Conservation (phyloP, 2,888 invertebrate species). For the Crossocerus cetratus region DNA sequence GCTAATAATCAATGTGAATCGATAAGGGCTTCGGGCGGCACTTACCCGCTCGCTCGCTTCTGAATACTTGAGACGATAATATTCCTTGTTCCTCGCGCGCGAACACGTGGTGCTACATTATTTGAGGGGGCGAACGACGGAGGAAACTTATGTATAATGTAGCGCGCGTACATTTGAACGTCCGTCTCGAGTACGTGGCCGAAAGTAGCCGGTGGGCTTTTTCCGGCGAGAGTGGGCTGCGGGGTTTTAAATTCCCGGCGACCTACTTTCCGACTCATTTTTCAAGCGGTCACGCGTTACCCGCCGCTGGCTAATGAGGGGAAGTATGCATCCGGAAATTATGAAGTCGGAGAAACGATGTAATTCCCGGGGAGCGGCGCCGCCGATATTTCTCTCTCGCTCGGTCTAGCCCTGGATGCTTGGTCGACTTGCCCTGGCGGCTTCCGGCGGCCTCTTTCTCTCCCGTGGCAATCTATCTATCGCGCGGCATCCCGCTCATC, state of each 20-base stretch:
- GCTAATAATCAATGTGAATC: background rate
- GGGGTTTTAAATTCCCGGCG: background rate
- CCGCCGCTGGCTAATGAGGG: background rate
- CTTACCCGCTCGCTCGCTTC: too few species aligned
- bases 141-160: background rate
- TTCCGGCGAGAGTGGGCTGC: background rate
- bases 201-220: background rate
- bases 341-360: constrained; percentile 43
- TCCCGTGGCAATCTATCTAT: constrained; percentile 1
- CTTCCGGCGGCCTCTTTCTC: background rate
- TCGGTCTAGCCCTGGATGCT: background rate
- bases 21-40: too few species aligned
- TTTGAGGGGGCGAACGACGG: background rate
- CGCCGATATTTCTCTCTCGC: constrained; percentile 8
- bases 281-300: background rate
- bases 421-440: too few species aligned
- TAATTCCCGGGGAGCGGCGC: constrained; percentile 37
- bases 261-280: constrained; percentile 39
- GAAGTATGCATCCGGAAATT: constrained; percentile 39
- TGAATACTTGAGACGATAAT: background rate
- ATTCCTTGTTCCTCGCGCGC: background rate
- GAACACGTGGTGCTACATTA: background rate
- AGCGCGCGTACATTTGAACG: background rate
- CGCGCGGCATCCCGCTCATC: background rate
- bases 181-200: background rate